Conservation (phyloP, 1,140 invertebrate genomes). For the Lethocerus indicus region DNA sequence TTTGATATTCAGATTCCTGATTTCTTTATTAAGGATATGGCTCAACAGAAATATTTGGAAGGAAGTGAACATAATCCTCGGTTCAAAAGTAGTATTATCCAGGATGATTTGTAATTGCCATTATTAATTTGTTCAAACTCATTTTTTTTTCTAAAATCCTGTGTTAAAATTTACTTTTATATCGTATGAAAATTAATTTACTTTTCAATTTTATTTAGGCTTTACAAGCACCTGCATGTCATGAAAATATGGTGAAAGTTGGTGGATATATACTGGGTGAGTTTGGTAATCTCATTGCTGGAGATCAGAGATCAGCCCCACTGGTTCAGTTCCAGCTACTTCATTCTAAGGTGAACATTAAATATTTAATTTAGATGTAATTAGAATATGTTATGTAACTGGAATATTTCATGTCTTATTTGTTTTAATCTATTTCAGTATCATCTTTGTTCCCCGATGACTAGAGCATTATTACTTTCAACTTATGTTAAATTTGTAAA, state of each 20-base stretch:
- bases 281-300: slow-evolving; percentile 99
- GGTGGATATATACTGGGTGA: slow-evolving; percentile 99
- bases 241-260: slow-evolving; percentile 99
- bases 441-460: slow-evolving; percentile 93
- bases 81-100: no score
- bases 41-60: no score
- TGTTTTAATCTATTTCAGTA: slow-evolving; percentile 36
- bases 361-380: not conserved
- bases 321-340: slow-evolving; percentile 90
- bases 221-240: slow-evolving; percentile 93
- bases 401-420: not conserved
- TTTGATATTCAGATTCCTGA: no score
- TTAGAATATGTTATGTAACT: not conserved
- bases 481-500: slow-evolving; percentile 99
- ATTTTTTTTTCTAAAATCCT: no score
- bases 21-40: no score
- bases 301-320: slow-evolving; percentile 91
- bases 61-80: no score
- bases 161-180: no score
- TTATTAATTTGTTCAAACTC: no score
- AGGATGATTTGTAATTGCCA: no score
- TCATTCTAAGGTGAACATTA: slow-evolving; percentile 66
- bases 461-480: slow-evolving; percentile 85
- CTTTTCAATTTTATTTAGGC: slow-evolving; percentile 34
- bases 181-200: no score